These are phyloP conservation scores for Callospermophilus lateralis DNA, from an alignment of 2,113 vertebrate genomes.

Conservation along the genomic window DNA sequence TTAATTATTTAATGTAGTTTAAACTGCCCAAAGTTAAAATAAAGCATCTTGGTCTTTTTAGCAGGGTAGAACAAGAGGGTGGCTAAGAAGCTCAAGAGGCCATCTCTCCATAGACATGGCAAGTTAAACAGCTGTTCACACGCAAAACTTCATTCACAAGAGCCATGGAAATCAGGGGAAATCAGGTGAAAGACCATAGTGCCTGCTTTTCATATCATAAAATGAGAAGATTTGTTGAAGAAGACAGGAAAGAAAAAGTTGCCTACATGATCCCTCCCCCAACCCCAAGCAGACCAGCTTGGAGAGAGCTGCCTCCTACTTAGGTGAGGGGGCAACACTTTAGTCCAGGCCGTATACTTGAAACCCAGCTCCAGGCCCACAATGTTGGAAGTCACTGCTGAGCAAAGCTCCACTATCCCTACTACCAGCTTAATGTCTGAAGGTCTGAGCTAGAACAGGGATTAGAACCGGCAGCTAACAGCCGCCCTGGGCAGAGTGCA, in stretches of 20 bases:
- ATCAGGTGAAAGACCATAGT: neutral
- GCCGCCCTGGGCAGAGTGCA: accelerated
- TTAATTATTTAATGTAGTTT: neutral
- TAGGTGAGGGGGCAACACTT: neutral
- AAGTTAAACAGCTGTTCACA: neutral
- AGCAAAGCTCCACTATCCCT: neutral
- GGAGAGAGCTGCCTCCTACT: neutral
- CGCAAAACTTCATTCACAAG: neutral
- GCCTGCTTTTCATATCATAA: neutral
- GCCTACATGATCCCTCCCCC: neutral
- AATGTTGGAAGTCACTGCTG: neutral
- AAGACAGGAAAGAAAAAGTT: neutral
- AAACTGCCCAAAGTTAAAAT: slow-evolving; percentile 2
- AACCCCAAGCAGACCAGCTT: neutral
- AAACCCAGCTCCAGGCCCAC: neutral
- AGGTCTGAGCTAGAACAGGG: neutral
- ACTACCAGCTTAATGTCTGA: neutral
- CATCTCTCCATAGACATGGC: too few species aligned
- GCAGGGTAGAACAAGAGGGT: neutral
- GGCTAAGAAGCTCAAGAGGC: neutral
- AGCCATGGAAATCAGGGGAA: too few species aligned
- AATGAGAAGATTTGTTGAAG: neutral
- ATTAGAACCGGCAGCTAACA: neutral
- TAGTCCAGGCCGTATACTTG: neutral
- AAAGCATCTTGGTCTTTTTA: neutral